Conservation (phyloP, 1,140 invertebrate genomes). For the Camponotus vicinus region DNA sequence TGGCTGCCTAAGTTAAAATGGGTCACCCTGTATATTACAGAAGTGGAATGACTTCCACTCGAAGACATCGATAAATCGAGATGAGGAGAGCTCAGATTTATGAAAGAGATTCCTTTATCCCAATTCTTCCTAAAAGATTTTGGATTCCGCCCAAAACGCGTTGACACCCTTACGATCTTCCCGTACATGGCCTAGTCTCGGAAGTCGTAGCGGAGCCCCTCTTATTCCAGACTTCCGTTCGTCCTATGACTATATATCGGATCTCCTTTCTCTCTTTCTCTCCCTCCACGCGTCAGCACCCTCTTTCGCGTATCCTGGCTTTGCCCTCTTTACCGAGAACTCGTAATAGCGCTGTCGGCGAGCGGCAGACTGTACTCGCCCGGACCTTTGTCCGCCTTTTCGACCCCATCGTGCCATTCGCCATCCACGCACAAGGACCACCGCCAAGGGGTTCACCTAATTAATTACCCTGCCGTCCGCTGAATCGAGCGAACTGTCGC, state of each 20-base stretch:
- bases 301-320: slow-evolving; percentile 19
- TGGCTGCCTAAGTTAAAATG: too few relatives aligned
- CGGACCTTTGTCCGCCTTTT: slow-evolving; percentile 68
- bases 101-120: slow-evolving; percentile 27
- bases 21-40: too few relatives aligned
- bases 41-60: background rate
- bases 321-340: slow-evolving; percentile 51
- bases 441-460: slow-evolving; percentile 64
- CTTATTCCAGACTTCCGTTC: background rate
- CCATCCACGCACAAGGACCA: slow-evolving; percentile 63
- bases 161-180: slow-evolving; percentile 34
- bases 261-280: background rate
- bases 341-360: slow-evolving; percentile 56
- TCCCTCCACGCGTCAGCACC: background rate
- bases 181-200: slow-evolving; percentile 28
- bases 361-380: slow-evolving; percentile 44
- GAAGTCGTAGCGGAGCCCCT: slow-evolving; percentile 42
- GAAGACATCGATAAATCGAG: slow-evolving; percentile 20
- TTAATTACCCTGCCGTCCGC: slow-evolving; percentile 72
- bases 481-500: slow-evolving; percentile 72
- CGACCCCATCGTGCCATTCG: slow-evolving; percentile 66
- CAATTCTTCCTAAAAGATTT: slow-evolving; percentile 59
- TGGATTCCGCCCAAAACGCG: slow-evolving; percentile 53
- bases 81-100: slow-evolving; percentile 32
- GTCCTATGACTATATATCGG: background rate